Conservation (phyloP, 2,888 invertebrate genomes). For the Lycaena phlaeas region DNA sequence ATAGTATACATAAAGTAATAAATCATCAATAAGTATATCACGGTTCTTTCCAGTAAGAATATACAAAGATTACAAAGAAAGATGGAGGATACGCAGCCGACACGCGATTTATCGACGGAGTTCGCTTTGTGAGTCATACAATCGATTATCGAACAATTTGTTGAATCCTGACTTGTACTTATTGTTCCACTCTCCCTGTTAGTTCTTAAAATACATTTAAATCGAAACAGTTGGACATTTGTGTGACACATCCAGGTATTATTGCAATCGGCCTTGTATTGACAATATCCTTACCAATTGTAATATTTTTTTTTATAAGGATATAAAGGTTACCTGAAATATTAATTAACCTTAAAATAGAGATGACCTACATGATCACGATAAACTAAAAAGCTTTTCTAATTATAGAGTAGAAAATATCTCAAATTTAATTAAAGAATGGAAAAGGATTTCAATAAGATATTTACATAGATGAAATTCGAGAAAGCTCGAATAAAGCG, state of each 20-base stretch:
- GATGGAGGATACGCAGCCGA: constrained; percentile 13
- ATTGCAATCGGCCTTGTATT: too few relatives aligned
- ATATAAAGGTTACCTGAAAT: too few relatives aligned
- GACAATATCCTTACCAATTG: too few relatives aligned
- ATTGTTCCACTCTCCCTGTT: too few relatives aligned
- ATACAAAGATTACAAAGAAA: constrained; percentile 13
- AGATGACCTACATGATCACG: too few relatives aligned
- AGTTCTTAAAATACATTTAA: too few relatives aligned
- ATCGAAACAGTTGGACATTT: too few relatives aligned
- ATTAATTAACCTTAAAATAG: too few relatives aligned
- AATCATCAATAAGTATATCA: constrained; percentile 5
- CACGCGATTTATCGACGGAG: constrained; percentile 17
- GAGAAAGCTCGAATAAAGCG: constrained; percentile 15
- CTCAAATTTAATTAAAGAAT: constrained; percentile 19
- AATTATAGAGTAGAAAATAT: constrained; percentile 5
- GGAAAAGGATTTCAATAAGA: constrained; percentile 15
- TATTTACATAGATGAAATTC: constrained; percentile 18
- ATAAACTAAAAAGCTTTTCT: constrained; percentile 2
- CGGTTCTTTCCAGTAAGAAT: constrained; percentile 8
- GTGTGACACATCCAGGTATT: too few relatives aligned
- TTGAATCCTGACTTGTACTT: constrained; percentile 9
- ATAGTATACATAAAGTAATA: not conserved
- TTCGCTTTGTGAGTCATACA: constrained; percentile 14
- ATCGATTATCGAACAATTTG: constrained; percentile 17
- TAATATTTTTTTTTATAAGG: too few relatives aligned